Evolutionary conservation across 2,888 invertebrate genomes (phyloP), one percentile per base, ranked within the genome.

Genomic region (Neelides folsomi): DNA sequence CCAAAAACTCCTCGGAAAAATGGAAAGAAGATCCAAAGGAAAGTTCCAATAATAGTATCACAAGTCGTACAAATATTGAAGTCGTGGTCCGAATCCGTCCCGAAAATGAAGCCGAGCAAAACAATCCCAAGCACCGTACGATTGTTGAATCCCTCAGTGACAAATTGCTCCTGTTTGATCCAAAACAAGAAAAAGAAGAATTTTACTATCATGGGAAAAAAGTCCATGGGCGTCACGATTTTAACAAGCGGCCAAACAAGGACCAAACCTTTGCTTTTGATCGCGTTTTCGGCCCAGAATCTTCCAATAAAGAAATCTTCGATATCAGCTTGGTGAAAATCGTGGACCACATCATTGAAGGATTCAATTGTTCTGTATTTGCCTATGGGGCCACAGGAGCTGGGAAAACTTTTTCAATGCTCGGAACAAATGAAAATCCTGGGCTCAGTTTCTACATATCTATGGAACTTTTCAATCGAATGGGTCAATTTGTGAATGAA

Each of bases 361-460:
- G 89, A 6, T 92, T 84, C 66, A 93, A 93, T 67, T 92, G 92
- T 67, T 90, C 75, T 64, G 75, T 95, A 19, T 95, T 95, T 71
- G 94, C 95, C 1, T 95, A 92, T 68, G 93, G 93, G 1, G 90
- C 92, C 0, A 93, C 93, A 0, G 93, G 93, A 0, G 89, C 93
- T 4, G 94, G 94, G 0, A 94, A 94, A 72, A 94, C 94, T 0
- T 83, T 81, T 68, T 93, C 93, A 0, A 94, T 94, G 93, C 76
- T 93, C 41, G 93, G 94, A 0, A 81, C 73, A 56, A 75, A 74
- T 3, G 73, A 78, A 5, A 75, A 79, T 63, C 89, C 88, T 0
- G 93, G 93, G 0, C 83, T 94, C 15, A 89, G 88, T 13, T 90
- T 83, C 67, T 76, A 86, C 49, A 93, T 92, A 0, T 87, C 93